Conservation (phyloP, 2,113 vertebrate species). For the Hemibates koningsi region DNA sequence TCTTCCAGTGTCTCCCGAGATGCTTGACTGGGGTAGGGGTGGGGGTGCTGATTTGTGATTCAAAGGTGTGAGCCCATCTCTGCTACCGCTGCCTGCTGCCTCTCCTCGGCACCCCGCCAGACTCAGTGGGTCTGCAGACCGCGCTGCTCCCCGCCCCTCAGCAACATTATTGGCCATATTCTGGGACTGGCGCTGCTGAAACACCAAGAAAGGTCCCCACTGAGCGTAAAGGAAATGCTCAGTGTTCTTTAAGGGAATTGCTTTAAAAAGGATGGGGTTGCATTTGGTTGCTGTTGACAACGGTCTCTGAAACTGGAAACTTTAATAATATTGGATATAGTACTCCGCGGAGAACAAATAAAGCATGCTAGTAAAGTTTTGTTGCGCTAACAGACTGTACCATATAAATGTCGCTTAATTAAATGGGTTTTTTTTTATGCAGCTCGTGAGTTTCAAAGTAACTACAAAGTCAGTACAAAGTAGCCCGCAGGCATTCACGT, state of each 20-base stretch:
- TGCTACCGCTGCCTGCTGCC: conserved; percentile 41
- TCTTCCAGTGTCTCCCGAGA: conserved; percentile 1
- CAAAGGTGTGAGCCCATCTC: conserved; percentile 69
- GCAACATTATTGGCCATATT: conserved; percentile 58
- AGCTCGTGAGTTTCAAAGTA: background rate
- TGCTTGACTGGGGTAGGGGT: background rate
- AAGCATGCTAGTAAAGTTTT: background rate
- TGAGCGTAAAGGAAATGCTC: conserved; percentile 17
- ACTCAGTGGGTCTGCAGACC: conserved; percentile 59
- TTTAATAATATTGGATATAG: background rate
- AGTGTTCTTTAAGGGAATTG: background rate
- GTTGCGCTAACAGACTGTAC: background rate
- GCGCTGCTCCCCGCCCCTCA: conserved; percentile 62
- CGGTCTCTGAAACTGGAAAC: background rate
- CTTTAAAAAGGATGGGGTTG: background rate
- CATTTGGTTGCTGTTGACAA: background rate
- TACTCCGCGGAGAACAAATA: background rate
- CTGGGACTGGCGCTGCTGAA: conserved; percentile 32
- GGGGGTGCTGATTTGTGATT: conserved; percentile 36
- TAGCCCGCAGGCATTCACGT: background rate
- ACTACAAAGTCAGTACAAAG: background rate
- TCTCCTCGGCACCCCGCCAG: conserved; percentile 44
- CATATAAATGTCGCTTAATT: background rate
- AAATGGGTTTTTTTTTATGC: rapidly evolving
- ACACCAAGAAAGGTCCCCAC: conserved; percentile 21